phyloP scores from a whole-genome alignment of 2,888 invertebrate species.

The Eulithis testata region DNA sequence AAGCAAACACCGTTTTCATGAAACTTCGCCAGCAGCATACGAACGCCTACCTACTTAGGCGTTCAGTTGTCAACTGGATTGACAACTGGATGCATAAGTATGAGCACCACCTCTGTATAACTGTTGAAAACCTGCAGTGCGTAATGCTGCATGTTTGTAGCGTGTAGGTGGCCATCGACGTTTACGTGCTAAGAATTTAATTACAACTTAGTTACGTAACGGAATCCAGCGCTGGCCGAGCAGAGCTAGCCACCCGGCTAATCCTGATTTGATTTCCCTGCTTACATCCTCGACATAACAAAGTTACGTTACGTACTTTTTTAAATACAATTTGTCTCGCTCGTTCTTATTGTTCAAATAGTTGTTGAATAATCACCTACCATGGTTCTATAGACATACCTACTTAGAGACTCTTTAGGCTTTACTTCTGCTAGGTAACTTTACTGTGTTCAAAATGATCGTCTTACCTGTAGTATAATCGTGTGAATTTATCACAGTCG shows the following conservation, averaged over 20 bases:
- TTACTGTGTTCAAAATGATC: background rate
- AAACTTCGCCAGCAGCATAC: no score
- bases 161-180: slow-evolving; percentile 31
- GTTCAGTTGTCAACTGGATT: no score
- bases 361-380: no score
- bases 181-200: slow-evolving; percentile 42
- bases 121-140: slow-evolving; percentile 25
- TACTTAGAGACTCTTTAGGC: no score
- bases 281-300: slow-evolving; percentile 31
- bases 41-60: no score
- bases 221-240: slow-evolving; percentile 27
- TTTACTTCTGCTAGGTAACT: no score
- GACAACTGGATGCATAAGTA: no score
- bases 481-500: slow-evolving; percentile 92
- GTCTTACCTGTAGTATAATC: slow-evolving; percentile 87
- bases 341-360: no score
- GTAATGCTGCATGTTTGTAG: slow-evolving; percentile 34
- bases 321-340: slow-evolving; percentile 8
- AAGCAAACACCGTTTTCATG: no score
- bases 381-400: no score
- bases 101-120: no score
- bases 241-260: slow-evolving; percentile 25
- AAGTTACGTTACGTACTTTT: slow-evolving; percentile 15
- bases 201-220: slow-evolving; percentile 40
- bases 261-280: slow-evolving; percentile 38